Percentiles rank a stretch among this genome's conserved stretches.
phyloP scores from a whole-genome alignment of 2,888 invertebrate genomes.

The Coelopa pilipes region DNA sequence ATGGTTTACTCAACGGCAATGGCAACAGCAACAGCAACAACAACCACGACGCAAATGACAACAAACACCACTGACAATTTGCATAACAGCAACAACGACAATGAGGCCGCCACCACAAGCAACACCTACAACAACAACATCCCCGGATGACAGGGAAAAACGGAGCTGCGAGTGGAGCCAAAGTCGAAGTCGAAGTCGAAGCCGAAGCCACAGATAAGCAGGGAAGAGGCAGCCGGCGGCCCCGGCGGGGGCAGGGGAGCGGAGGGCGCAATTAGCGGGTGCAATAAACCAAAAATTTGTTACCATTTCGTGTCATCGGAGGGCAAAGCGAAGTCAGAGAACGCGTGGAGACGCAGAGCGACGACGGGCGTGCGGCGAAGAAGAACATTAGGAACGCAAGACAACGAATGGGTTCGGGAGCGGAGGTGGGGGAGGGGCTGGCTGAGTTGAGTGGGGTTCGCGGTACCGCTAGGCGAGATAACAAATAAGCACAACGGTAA shows the following conservation, averaged over 20 bases:
- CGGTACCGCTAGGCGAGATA: conserved; percentile 22
- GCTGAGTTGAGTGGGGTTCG: conserved; percentile 5
- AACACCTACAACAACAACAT: no score
- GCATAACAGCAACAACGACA: conserved; percentile 11
- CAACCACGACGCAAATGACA: background rate
- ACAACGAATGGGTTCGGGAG: background rate
- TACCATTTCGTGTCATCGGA: conserved; percentile 2
- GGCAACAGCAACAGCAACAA: background rate
- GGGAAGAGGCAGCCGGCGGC: no score
- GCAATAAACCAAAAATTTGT: conserved; percentile 14
- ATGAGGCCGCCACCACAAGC: background rate
- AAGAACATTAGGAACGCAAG: conserved; percentile 3
- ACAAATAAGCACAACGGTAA: conserved; percentile 26
- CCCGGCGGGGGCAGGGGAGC: background rate
- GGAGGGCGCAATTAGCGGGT: conserved; percentile 19
- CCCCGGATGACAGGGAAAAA: background rate
- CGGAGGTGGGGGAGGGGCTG: background rate
- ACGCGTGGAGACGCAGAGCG: no score
- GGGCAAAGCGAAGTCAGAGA: background rate
- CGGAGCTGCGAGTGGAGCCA: background rate
- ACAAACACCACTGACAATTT: conserved; percentile 11
- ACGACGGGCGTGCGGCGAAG: no score
- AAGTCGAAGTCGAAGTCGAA: background rate
- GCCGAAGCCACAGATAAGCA: background rate
- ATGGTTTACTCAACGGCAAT: background rate